Evolutionary conservation across 2,113 vertebrate genomes (phyloP).

Genomic region (Cyprinus carpio): DNA sequence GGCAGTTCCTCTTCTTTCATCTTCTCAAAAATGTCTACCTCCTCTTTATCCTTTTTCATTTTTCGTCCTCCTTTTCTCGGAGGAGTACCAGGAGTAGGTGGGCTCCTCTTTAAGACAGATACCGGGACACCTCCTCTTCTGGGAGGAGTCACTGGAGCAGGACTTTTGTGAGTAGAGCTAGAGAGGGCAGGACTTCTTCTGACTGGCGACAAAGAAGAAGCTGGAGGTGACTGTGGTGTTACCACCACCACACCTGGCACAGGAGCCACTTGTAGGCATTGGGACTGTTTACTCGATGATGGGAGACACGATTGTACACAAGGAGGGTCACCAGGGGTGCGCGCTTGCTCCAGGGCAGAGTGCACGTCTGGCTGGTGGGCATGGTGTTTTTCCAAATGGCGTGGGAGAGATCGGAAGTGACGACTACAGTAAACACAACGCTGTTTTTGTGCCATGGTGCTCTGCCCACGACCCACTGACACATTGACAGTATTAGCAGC

Average conservation of each 20-base stretch:
- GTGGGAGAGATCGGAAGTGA: slow-evolving; percentile 76
- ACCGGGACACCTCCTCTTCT: slow-evolving; percentile 68
- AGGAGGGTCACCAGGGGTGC: slow-evolving; percentile 67
- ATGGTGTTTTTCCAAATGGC: slow-evolving; percentile 79
- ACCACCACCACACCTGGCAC: slow-evolving; percentile 49
- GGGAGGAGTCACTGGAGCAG: slow-evolving; percentile 64
- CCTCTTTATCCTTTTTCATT: slow-evolving; percentile 66
- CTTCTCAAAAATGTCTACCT: slow-evolving; percentile 63
- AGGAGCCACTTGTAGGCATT: slow-evolving; percentile 34
- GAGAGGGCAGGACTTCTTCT: slow-evolving; percentile 60
- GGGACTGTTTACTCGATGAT: slow-evolving; percentile 50
- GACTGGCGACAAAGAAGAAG: slow-evolving; percentile 57
- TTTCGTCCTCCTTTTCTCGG: slow-evolving; percentile 65
- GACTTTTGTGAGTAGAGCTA: slow-evolving; percentile 47
- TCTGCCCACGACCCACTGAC: slow-evolving; percentile 60
- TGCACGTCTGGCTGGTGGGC: slow-evolving; percentile 75
- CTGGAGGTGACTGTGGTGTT: slow-evolving; percentile 30
- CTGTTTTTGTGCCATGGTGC: slow-evolving; percentile 65
- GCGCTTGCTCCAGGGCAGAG: slow-evolving; percentile 65
- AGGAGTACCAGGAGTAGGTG: slow-evolving; percentile 60
- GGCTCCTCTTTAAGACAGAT: slow-evolving; percentile 75
- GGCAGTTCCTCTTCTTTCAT: slow-evolving; percentile 68
- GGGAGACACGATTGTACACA: slow-evolving; percentile 60
- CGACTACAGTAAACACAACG: slow-evolving; percentile 77
- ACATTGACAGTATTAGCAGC: slow-evolving; percentile 50